Conservation (phyloP, 2,113 vertebrate species). For the Podarcis muralis region DNA sequence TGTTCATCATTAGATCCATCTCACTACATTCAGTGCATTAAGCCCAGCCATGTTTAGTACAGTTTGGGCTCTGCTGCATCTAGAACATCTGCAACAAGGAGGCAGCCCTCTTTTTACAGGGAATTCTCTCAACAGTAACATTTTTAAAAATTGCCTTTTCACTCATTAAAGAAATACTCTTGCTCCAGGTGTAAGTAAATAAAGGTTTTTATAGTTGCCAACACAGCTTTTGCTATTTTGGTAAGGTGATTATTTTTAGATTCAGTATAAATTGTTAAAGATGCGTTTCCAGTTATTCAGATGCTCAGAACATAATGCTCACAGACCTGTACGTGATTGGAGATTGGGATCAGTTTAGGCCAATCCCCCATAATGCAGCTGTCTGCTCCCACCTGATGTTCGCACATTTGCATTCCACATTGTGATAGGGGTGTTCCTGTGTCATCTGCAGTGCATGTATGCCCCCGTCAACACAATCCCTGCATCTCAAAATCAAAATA, state of each 20-base stretch:
- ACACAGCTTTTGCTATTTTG: neutral
- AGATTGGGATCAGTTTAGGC: neutral
- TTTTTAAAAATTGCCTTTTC: neutral
- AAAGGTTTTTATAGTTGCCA: neutral
- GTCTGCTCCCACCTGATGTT: neutral
- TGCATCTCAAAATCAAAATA: neutral
- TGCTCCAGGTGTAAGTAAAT: neutral
- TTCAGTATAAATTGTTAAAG: neutral
- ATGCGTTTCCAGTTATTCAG: neutral
- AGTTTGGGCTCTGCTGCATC: neutral
- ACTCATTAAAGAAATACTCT: neutral
- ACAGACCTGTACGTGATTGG: too few relatives aligned
- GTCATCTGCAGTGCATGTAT: neutral
- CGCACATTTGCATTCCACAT: neutral
- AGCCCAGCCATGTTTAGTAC: neutral
- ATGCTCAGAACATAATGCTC: neutral
- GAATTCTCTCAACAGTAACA: neutral
- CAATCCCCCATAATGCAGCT: neutral
- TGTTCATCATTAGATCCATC: neutral
- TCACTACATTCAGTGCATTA: neutral
- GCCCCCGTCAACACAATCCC: neutral
- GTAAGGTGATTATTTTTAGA: neutral
- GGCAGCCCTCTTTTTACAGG: neutral
- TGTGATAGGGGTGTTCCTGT: neutral
- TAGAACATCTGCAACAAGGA: neutral